These are phyloP conservation scores for Channa maculata DNA, from an alignment of 2,113 vertebrate species.

Conservation along the genomic window DNA sequence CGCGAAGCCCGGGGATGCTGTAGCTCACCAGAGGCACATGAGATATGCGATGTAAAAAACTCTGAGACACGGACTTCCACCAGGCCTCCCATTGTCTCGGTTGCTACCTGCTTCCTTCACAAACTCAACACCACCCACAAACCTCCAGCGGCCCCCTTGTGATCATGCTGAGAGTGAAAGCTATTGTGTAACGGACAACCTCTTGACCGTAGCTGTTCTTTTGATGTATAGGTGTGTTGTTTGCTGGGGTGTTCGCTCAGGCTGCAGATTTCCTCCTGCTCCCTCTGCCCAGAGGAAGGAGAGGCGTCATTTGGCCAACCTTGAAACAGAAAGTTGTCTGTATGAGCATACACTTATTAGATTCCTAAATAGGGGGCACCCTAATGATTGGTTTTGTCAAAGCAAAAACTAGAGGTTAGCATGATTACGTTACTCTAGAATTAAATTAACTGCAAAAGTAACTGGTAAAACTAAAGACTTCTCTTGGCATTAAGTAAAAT, in stretches of 20 bases:
- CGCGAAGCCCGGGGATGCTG: constrained; percentile 77
- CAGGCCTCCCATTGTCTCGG: constrained; percentile 43
- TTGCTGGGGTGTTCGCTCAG: constrained; percentile 46
- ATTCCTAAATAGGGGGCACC: constrained; percentile 45
- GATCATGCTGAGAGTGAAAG: constrained; percentile 66
- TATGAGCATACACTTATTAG: constrained; percentile 50
- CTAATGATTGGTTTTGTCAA: no score
- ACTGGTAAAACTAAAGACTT: constrained; percentile 16
- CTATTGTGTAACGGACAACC: constrained; percentile 70
- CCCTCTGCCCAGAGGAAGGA: constrained; percentile 64
- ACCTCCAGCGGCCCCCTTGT: constrained; percentile 61
- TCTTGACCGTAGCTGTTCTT: constrained; percentile 69
- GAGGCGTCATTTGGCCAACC: constrained; percentile 63
- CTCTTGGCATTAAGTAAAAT: constrained; percentile 13
- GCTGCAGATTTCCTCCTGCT: constrained; percentile 60
- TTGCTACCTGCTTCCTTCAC: constrained; percentile 42
- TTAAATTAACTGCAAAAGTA: constrained; percentile 1
- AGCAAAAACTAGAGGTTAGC: constrained; percentile 9
- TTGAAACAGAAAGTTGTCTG: constrained; percentile 68
- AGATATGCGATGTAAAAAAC: constrained; percentile 45
- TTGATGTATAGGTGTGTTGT: constrained; percentile 70
- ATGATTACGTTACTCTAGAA: constrained; percentile 29
- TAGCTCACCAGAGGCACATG: constrained; percentile 73
- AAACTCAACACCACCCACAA: constrained; percentile 27
- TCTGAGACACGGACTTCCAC: constrained; percentile 39